Evolutionary conservation across 2,888 invertebrate species (phyloP), one percentile per base, ranked within the genome.

Genomic region (Aradus depressus): DNA sequence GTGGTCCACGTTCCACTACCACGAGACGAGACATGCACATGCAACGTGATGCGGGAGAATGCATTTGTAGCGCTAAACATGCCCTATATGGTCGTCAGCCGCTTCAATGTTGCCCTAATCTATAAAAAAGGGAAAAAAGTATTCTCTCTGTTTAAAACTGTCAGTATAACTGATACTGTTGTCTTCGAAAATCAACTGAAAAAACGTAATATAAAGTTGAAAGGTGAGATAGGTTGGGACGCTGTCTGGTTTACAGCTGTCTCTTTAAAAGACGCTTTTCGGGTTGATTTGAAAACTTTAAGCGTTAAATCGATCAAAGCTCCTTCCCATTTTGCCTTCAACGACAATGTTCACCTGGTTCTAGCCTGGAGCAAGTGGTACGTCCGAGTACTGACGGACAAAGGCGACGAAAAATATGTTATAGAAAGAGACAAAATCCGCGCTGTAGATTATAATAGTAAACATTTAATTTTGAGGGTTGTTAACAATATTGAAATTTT

Each of bases 201-300:
- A 6, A 47, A 47, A 4, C 37, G 47, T 5, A 47, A 47, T 26
- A 25, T 32, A 18, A 47, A 47, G 21, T 26, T 47, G 18, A 38
- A 38, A 12, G 18, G 37, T 6, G 47, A 47, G 21, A 47, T 47
- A 10, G 47, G 37, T 19, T 47, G 47, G 47, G 47, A 22, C 12
- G 37, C 25, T 22, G 28, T 47, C 8, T 47, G 47, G 47, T 38
- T 47, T 37, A 47, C 37, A 37, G 47, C 47, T 18, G 47, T 28
- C 28, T 25, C 47, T 25, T 23, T 47, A n/a, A 47, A 47, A 47
- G 38, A 47, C 21, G 38, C 47, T 26, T 47, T 47, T 37, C n/a
- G 37, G 10, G 18, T 47, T 23, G 19, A 47, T 37, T 38, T 47
- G 8, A 38, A 47, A 23, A 32, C 26, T 37, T 12, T 35, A 18